Evolutionary conservation across 2,113 vertebrate genomes (phyloP).

Genomic region (Hylia prasina): DNA sequence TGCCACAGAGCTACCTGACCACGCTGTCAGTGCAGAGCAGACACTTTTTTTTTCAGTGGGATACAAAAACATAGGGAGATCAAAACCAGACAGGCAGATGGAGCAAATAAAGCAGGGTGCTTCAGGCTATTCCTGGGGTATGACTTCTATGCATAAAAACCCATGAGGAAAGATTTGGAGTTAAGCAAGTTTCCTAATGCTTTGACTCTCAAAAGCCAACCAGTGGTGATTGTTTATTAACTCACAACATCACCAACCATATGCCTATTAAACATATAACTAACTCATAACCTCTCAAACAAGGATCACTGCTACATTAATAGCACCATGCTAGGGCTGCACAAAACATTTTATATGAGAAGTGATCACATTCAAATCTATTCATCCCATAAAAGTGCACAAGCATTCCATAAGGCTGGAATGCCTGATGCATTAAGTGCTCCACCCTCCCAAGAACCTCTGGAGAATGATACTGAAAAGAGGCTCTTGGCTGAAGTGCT

Average conservation of each 20-base stretch:
- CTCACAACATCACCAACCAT: not conserved
- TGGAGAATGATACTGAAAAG: not conserved
- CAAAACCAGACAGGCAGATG: not conserved
- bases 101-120: slow-evolving; percentile 22
- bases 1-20: not conserved
- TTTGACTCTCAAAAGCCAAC: slow-evolving; percentile 3
- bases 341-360: not conserved
- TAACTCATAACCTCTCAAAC: not conserved
- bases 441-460: not conserved
- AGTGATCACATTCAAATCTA: not conserved
- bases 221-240: slow-evolving; percentile 38
- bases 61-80: not conserved
- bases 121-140: not conserved
- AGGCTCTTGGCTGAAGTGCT: not conserved
- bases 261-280: slow-evolving; percentile 10
- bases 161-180: not conserved
- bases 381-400: not conserved
- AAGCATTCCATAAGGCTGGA: not conserved
- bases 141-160: slow-evolving; percentile 10
- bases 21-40: not conserved
- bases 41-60: not conserved
- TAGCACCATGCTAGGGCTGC: not conserved
- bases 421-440: not conserved
- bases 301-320: not conserved
- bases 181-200: not conserved